Conservation (phyloP, 2,888 invertebrate species). For the Diarsia mendica region DNA sequence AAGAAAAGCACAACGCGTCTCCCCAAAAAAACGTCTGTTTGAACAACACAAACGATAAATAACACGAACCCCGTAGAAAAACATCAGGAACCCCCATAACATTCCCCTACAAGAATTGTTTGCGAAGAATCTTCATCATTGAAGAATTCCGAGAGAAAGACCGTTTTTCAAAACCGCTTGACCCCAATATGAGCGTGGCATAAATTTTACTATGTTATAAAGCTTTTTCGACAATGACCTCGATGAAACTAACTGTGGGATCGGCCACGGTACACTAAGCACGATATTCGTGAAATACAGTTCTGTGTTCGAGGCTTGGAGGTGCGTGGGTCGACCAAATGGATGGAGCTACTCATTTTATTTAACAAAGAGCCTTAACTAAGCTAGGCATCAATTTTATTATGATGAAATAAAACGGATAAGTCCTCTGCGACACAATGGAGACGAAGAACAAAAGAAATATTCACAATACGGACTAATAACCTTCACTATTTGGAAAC, state of each 20-base stretch:
- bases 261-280: slow-evolving; percentile 43
- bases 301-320: slow-evolving; percentile 19
- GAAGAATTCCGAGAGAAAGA: slow-evolving; percentile 45
- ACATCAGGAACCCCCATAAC: slow-evolving; percentile 57
- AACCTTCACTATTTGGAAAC: slow-evolving; percentile 18
- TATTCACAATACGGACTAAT: slow-evolving; percentile 4
- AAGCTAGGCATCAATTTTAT: slow-evolving; percentile 30
- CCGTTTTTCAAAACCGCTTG: slow-evolving; percentile 62
- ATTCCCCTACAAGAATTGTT: slow-evolving; percentile 44
- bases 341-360: slow-evolving; percentile 12
- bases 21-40: slow-evolving; percentile 71
- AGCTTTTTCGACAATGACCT: slow-evolving; percentile 58
- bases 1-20: slow-evolving; percentile 56
- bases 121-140: slow-evolving; percentile 42
- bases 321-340: slow-evolving; percentile 22
- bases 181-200: slow-evolving; percentile 50
- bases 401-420: slow-evolving; percentile 25
- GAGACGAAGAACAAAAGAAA: slow-evolving; percentile 14
- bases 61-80: slow-evolving; percentile 70
- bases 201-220: slow-evolving; percentile 55
- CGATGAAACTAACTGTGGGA: slow-evolving; percentile 52
- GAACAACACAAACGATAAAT: slow-evolving; percentile 76
- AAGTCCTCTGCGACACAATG: slow-evolving; percentile 12
- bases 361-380: slow-evolving; percentile 22
- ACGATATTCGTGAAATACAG: slow-evolving; percentile 50